Percentiles rank a stretch among this genome's conserved stretches.
Evolutionary conservation across 1,140 invertebrate species (phyloP).

Genomic region (Danaus plexippus): DNA sequence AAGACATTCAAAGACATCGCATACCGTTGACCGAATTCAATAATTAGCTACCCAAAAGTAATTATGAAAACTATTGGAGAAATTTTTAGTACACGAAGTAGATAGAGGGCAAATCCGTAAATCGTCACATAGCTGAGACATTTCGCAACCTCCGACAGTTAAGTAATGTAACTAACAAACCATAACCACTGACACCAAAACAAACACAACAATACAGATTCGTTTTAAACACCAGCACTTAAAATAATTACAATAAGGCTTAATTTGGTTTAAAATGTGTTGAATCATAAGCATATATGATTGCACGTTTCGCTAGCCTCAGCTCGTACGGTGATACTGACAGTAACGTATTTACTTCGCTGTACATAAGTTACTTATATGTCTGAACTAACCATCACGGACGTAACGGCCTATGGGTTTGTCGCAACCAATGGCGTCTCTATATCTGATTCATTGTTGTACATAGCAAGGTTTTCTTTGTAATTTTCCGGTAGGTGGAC

Average conservation of each 20-base stretch:
- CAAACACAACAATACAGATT: slow-evolving; percentile 19
- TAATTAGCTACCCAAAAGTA: no score
- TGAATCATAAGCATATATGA: slow-evolving; percentile 7
- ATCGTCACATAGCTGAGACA: slow-evolving; percentile 45
- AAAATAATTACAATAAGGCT: slow-evolving; percentile 12
- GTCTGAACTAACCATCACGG: slow-evolving; percentile 11
- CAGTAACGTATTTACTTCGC: no score
- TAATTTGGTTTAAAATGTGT: slow-evolving; percentile 1
- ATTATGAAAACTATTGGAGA: no score
- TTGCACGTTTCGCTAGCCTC: slow-evolving; percentile 15
- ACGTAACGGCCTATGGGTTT: slow-evolving; percentile 41
- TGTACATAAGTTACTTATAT: no score
- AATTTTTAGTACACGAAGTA: no score
- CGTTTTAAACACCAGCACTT: slow-evolving; percentile 9
- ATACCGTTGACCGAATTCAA: no score
- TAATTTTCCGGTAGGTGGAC: slow-evolving; percentile 61
- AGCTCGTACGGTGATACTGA: slow-evolving; percentile 16
- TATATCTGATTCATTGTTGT: slow-evolving; percentile 38
- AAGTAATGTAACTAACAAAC: slow-evolving; percentile 47
- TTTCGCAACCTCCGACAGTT: slow-evolving; percentile 53
- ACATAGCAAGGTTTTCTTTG: slow-evolving; percentile 39
- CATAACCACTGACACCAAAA: slow-evolving; percentile 53
- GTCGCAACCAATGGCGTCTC: slow-evolving; percentile 52
- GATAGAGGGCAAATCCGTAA: slow-evolving; percentile 2
- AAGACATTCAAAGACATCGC: no score